phyloP scores from a whole-genome alignment of 2,113 vertebrate genomes.

The Hippocampus abdominalis region DNA sequence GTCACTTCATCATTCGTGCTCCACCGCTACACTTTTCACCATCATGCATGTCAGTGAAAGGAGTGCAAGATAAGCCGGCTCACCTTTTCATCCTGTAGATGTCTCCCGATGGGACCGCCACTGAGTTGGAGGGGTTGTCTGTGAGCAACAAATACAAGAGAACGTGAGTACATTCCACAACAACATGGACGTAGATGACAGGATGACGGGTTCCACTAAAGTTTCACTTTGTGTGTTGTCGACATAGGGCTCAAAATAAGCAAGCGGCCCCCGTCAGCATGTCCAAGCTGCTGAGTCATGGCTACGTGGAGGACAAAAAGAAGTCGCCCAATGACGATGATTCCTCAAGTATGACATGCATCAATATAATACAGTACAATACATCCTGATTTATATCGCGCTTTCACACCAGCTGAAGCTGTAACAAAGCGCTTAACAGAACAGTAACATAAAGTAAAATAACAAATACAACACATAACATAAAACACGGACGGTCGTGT shows the following conservation, averaged over 20 bases:
- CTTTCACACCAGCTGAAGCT: too few relatives aligned
- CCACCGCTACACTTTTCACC: not conserved
- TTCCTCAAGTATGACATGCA: slow-evolving; percentile 62
- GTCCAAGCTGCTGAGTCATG: slow-evolving; percentile 76
- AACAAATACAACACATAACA: too few relatives aligned
- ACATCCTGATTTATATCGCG: not conserved
- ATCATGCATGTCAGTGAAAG: not conserved
- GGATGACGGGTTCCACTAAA: not conserved
- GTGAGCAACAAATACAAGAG: slow-evolving; percentile 69
- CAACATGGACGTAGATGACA: not conserved
- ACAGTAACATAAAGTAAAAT: too few relatives aligned
- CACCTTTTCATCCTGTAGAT: slow-evolving; percentile 21
- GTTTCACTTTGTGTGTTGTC: not conserved
- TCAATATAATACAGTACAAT: not conserved
- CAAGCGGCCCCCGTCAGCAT: slow-evolving; percentile 69
- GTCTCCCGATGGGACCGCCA: slow-evolving; percentile 40
- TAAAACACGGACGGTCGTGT: too few relatives aligned
- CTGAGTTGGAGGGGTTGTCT: slow-evolving; percentile 51
- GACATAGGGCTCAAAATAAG: slow-evolving; percentile 67
- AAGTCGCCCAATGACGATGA: slow-evolving; percentile 68
- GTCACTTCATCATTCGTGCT: not conserved
- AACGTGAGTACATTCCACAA: slow-evolving; percentile 52
- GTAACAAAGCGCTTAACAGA: too few relatives aligned
- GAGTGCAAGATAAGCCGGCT: not conserved
- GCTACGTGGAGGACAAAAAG: slow-evolving; percentile 67